Base-by-base conservation (phyloP, 2,113 vertebrate species). In the Carlito syrichta region DNA sequence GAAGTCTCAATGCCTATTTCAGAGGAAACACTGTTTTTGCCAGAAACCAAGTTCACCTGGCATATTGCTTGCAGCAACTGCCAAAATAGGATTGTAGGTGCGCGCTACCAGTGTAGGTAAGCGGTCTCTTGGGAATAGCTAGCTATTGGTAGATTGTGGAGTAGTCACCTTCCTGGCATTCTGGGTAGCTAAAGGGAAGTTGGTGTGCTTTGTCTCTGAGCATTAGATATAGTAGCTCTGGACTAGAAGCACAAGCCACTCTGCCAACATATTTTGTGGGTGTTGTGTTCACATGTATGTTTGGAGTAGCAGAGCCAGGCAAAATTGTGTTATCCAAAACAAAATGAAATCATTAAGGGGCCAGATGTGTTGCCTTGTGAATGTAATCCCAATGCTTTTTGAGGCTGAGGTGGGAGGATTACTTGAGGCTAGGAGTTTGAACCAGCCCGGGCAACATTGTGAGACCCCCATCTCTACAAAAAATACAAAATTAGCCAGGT, bases 31-130 rank as follows among this genome's bases (percentile, higher is more conserved):
- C 52, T 91, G 30, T 94, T 96, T 74, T 88, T 96, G 73, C 97
- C 96, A 50, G 95, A 98, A 81, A 77, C 97, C 96, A 93, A 97
- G 95, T 97, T 99, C 97, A 96, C 98, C 98, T 98, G 99, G 99
- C 98, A 99, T 91, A 99, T 99, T 32, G 98, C 98, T 97, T 99
- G 99, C 98, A 99, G 98, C 98, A 99, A 94, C 98, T 99, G 99
- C 98, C 99, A 99, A 93, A 99, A 99, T 9, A 98, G 98, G 32
- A 99, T 99, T 22, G 97, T 99, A 0, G 99, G 99, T 11, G 99
- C 99, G 81, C 99, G 99, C 79, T 99, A 99, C 98, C 99, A 99
- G 95, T 99, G 99, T 99, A 99, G 99, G 99, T 99, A 96, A 90
- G 89, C 52, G 4, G 30, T 52, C 13, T 22, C 38, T 23, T 68